A percentile compares a stretch with the other conserved stretches of the same genome.
These are phyloP conservation scores for Pomatorhinus ruficollis DNA, from an alignment of 2,113 vertebrate genomes.

Conservation along the genomic window DNA sequence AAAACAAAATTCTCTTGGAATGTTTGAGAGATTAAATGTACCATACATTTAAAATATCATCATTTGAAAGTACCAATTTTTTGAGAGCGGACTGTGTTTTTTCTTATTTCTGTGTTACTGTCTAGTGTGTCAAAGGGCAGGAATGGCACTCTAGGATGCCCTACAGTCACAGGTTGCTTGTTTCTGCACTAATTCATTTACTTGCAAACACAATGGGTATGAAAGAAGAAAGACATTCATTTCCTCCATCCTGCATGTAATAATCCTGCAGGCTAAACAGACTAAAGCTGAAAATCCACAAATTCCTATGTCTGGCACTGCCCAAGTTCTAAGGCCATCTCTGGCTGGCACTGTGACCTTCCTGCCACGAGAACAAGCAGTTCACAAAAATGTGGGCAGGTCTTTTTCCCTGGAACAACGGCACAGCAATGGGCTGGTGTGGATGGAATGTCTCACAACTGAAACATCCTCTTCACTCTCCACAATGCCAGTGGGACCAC, in stretches of 20 bases:
- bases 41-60: background rate
- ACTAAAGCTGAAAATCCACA: background rate
- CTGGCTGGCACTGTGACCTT: background rate
- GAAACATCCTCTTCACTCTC: background rate
- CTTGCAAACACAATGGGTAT: background rate
- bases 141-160: background rate
- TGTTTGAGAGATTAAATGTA: slow-evolving; percentile 8
- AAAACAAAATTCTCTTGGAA: slow-evolving; percentile 38
- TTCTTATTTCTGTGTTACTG: background rate
- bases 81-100: background rate
- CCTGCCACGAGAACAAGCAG: background rate
- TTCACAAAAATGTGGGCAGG: background rate
- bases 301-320: background rate
- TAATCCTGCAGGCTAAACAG: background rate
- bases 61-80: background rate
- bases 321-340: background rate
- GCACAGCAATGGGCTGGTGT: background rate
- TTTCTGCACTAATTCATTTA: background rate
- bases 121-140: background rate
- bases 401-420: background rate
- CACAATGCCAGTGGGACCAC: background rate
- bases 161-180: background rate
- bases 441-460: slow-evolving; percentile 12
- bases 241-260: background rate
- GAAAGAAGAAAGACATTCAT: background rate